phyloP scores from a whole-genome alignment of 2,113 vertebrate genomes.

The Arvicanthis niloticus region DNA sequence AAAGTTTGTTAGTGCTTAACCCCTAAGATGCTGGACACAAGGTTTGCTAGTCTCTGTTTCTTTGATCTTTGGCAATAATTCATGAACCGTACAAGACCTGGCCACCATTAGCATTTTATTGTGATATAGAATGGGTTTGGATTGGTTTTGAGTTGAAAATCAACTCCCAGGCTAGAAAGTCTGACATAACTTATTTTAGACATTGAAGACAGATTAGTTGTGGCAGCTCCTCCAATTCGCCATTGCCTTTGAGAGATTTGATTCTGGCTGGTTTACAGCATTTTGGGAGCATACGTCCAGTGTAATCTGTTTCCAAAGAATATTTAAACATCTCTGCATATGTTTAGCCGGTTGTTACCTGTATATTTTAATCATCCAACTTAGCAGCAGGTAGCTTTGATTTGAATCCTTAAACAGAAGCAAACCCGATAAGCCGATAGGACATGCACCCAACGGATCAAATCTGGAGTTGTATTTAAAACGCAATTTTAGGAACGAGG shows the following conservation, averaged over 20 bases:
- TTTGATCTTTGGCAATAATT: neutral
- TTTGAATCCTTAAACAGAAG: constrained; percentile 34
- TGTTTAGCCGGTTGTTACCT: neutral
- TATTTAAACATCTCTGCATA: constrained; percentile 3
- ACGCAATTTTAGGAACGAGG: constrained; percentile 3
- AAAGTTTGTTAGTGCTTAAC: neutral
- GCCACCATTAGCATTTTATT: constrained; percentile 6
- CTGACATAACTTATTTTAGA: constrained; percentile 6
- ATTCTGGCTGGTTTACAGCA: constrained; percentile 2
- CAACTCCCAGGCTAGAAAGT: constrained; percentile 4
- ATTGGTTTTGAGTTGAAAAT: constrained; percentile 45
- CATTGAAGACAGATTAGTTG: neutral
- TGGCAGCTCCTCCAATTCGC: neutral
- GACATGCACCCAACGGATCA: neutral
- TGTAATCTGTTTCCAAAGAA: constrained; percentile 33
- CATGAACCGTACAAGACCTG: neutral
- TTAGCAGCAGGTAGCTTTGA: constrained; percentile 28
- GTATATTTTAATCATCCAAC: neutral
- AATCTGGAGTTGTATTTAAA: constrained; percentile 50
- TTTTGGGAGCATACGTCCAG: neutral
- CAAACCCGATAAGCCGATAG: constrained; percentile 8
- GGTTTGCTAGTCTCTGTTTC: neutral
- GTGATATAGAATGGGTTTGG: neutral
- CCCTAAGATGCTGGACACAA: neutral
- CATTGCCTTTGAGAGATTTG: neutral